Conservation (phyloP, 2,888 invertebrate species). For the Standfussiana lucernea region DNA sequence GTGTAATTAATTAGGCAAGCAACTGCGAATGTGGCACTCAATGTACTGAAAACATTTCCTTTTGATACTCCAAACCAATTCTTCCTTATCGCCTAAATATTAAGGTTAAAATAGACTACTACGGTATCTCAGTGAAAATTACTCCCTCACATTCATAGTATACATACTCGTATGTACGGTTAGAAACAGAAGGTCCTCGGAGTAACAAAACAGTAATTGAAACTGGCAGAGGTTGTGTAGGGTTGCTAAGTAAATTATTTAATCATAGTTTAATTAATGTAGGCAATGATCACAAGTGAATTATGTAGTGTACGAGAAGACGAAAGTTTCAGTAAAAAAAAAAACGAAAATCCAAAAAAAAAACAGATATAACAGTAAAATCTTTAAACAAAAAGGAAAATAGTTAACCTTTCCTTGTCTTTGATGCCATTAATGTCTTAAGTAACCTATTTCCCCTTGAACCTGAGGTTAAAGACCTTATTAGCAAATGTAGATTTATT, state of each 20-base stretch:
- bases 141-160: conserved; percentile 42
- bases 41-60: conserved; percentile 64
- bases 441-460: conserved; percentile 45
- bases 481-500: conserved; percentile 51
- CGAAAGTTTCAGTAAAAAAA: background rate
- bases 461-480: conserved; percentile 37
- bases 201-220: conserved; percentile 84
- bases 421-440: background rate
- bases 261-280: conserved; percentile 49
- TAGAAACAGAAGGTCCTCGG: conserved; percentile 77
- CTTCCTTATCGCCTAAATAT: conserved; percentile 20
- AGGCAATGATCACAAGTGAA: conserved; percentile 59
- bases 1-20: conserved; percentile 74
- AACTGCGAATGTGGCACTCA: conserved; percentile 60
- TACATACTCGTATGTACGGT: conserved; percentile 66
- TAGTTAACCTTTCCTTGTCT: background rate
- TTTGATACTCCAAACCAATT: conserved; percentile 63
- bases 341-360: background rate
- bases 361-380: background rate
- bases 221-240: conserved; percentile 74
- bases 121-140: conserved; percentile 1
- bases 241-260: conserved; percentile 68
- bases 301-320: conserved; percentile 5
- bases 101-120: conserved; percentile 40
- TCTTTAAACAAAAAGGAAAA: background rate